Evolutionary conservation across 2,797 vertebrate genomes (phyloP).

Genomic region (Decapterus maruadsi): DNA sequence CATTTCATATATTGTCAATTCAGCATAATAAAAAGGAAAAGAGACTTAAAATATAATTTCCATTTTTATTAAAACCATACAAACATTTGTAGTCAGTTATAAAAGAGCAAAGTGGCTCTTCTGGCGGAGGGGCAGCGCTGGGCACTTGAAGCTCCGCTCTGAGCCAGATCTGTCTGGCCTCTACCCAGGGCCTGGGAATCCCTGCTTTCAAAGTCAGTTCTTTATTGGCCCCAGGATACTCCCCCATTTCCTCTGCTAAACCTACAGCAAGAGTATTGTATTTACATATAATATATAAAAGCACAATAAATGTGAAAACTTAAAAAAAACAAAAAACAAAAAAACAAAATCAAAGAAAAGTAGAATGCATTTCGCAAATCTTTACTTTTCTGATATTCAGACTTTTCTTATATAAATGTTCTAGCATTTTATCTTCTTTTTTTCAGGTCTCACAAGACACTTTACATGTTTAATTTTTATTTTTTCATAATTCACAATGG

Average conservation of each 20-base stretch:
- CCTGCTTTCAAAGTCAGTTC: conserved; percentile 86
- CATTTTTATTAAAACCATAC: conserved; percentile 98
- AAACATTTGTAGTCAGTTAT: conserved; percentile 96
- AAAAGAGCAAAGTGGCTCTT: conserved; percentile 96
- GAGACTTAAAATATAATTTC: conserved; percentile 86
- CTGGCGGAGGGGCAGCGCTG: conserved; percentile 87
- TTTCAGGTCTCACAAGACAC: conserved; percentile 80
- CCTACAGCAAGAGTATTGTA: conserved; percentile 92
- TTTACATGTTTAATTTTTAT: conserved; percentile 75
- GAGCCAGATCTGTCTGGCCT: conserved; percentile 85
- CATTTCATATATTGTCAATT: conserved; percentile 17
- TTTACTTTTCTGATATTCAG: conserved; percentile 80
- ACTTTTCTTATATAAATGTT: conserved; percentile 80
- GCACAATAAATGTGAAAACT: conserved; percentile 87
- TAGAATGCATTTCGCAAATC: conserved; percentile 89
- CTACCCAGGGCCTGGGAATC: conserved; percentile 83
- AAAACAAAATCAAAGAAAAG: conserved; percentile 72
- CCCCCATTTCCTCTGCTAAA: conserved; percentile 87
- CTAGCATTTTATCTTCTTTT: conserved; percentile 56
- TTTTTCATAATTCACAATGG: conserved; percentile 85
- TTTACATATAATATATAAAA: conserved; percentile 91
- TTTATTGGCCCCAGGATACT: conserved; percentile 85
- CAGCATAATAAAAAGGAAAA: conserved; percentile 41
- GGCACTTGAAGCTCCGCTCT: conserved; percentile 82
- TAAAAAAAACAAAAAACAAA: conserved; percentile 73